Conservation (phyloP, 2,797 vertebrate genomes). For the Cercopithecus diana region DNA sequence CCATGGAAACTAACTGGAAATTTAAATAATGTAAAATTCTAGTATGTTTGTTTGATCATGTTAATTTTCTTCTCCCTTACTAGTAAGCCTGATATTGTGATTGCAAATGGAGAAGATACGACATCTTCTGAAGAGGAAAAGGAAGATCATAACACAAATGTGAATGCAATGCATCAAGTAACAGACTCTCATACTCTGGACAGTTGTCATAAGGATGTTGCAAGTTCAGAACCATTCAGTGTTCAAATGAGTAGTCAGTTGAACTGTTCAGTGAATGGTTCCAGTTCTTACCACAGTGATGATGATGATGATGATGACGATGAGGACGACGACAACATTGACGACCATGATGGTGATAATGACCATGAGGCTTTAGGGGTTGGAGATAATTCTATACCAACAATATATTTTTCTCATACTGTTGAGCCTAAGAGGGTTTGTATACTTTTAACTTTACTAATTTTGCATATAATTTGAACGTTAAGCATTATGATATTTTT, state of each 20-base stretch:
- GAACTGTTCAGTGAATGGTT: constrained; percentile 78
- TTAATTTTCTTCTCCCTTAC: constrained; percentile 39
- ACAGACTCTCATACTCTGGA: constrained; percentile 67
- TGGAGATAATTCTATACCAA: constrained; percentile 85
- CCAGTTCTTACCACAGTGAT: constrained; percentile 77
- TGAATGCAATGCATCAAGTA: constrained; percentile 56
- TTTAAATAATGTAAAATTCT: background rate
- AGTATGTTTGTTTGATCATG: background rate
- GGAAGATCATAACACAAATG: constrained; percentile 81
- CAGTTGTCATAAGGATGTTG: constrained; percentile 49
- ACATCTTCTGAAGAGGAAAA: constrained; percentile 92
- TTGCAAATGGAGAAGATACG: constrained; percentile 89
- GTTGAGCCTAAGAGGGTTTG: constrained; percentile 96
- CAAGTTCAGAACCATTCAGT: constrained; percentile 52
- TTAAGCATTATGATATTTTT: background rate
- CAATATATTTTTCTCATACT: constrained; percentile 97
- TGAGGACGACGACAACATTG: constrained; percentile 68
- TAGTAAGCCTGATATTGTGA: constrained; percentile 87
- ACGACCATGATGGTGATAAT: constrained; percentile 71
- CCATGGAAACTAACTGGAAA: background rate
- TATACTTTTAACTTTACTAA: constrained; percentile 73
- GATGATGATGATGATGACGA: constrained; percentile 73
- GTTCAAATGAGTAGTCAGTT: constrained; percentile 64
- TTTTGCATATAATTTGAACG: background rate
- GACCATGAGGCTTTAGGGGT: constrained; percentile 78